A percentile compares a stretch with the other conserved stretches of the same genome.
Evolutionary conservation across 2,113 vertebrate genomes (phyloP).

Genomic region (Tragelaphus strepsiceros): DNA sequence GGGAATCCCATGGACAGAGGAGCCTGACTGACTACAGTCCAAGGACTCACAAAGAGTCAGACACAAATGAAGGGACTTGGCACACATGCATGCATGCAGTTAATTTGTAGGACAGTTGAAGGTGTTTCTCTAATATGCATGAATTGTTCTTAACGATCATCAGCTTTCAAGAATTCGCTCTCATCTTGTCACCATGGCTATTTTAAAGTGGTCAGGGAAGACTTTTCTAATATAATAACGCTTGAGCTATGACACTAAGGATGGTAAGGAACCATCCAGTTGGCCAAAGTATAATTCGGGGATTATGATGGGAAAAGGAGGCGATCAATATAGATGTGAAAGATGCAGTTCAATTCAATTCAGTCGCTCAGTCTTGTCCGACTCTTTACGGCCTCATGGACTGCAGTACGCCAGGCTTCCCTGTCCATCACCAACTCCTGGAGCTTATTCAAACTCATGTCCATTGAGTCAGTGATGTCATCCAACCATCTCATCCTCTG

Average conservation of each 20-base stretch:
- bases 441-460: neutral
- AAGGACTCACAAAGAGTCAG: neutral
- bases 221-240: neutral
- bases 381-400: neutral
- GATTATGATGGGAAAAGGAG: neutral
- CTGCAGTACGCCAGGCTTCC: neutral
- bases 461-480: neutral
- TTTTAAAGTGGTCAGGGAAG: conserved; percentile 14
- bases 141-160: neutral
- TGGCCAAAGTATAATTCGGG: neutral
- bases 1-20: neutral
- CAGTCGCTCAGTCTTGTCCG: neutral
- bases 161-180: neutral
- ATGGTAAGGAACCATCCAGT: neutral
- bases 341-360: neutral
- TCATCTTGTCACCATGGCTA: neutral
- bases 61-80: neutral
- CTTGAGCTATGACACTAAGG: neutral
- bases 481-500: neutral
- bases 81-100: neutral
- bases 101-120: neutral
- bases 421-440: neutral
- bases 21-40: neutral
- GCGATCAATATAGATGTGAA: neutral
- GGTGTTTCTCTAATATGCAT: neutral